Conservation (phyloP, 2,113 vertebrate species). For the Prunella fulvescens region DNA sequence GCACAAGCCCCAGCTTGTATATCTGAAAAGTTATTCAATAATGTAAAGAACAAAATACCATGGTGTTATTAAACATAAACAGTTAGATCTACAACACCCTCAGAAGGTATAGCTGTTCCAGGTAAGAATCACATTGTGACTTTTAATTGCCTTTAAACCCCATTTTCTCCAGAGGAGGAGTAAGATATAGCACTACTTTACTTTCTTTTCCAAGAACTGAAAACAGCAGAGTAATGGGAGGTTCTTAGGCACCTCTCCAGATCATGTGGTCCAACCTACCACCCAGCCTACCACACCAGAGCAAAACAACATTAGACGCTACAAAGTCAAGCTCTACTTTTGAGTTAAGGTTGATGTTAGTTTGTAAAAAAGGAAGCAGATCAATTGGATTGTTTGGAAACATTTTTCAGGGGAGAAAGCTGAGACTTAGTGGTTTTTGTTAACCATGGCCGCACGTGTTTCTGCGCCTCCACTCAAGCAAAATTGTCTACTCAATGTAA, state of each 20-base stretch:
- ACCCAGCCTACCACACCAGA: not conserved
- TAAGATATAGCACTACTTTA: not conserved
- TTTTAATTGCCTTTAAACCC: not conserved
- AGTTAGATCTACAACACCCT: not conserved
- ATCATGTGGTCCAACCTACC: not conserved
- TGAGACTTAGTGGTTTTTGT: not conserved
- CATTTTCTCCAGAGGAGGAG: not conserved
- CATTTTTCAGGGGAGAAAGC: not conserved
- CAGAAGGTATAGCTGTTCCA: not conserved
- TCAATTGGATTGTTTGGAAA: not conserved
- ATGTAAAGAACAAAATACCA: not conserved
- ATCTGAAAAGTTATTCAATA: not conserved
- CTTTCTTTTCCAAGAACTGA: not conserved
- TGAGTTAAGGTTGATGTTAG: not conserved
- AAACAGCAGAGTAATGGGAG: not conserved
- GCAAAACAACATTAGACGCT: not conserved
- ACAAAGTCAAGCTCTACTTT: not conserved
- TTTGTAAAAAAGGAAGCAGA: not conserved
- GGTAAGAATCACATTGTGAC: not conserved
- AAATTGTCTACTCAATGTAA: not conserved
- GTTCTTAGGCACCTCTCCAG: not conserved
- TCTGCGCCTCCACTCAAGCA: not conserved
- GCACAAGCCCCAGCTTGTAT: not conserved
- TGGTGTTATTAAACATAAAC: not conserved
- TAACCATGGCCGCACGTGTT: not conserved